Percentiles rank a stretch among this genome's conserved stretches.
Conservation (phyloP, 92 coral and sea anemone species). For the Phenganax marumi region DNA sequence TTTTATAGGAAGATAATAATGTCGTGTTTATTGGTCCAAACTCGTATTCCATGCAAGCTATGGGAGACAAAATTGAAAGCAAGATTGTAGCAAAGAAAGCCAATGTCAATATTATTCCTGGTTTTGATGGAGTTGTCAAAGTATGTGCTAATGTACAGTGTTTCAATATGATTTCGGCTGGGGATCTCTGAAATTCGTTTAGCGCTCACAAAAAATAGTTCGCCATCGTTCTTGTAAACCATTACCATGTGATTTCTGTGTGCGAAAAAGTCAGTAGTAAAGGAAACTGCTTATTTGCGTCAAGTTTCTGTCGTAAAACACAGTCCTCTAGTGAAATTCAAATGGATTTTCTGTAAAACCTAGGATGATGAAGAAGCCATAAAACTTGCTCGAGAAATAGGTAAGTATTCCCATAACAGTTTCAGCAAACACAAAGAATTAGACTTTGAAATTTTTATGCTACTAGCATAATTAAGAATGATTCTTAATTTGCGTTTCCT, state of each 20-base stretch:
- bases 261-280: too few species aligned
- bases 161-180: background rate
- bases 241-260: too few species aligned
- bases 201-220: too few species aligned
- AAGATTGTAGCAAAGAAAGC: constrained; percentile 91
- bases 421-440: background rate
- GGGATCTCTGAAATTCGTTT: background rate
- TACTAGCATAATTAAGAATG: background rate
- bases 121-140: constrained; percentile 97
- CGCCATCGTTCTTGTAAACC: too few species aligned
- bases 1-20: constrained; percentile 71
- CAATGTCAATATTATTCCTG: constrained; percentile 91
- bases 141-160: constrained; percentile 28
- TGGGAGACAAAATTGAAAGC: constrained; percentile 99
- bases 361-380: constrained; percentile 91
- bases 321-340: background rate
- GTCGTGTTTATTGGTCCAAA: constrained; percentile 95
- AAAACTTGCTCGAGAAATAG: constrained; percentile 87
- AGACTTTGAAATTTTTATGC: background rate
- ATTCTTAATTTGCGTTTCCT: too few species aligned
- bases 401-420: constrained; percentile 42
- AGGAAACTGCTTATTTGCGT: too few species aligned
- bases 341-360: background rate
- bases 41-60: constrained; percentile 85
- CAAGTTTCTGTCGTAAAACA: too few species aligned